Base-by-base conservation (phyloP, 2,888 invertebrate genomes). In the Chironomus riparius region DNA sequence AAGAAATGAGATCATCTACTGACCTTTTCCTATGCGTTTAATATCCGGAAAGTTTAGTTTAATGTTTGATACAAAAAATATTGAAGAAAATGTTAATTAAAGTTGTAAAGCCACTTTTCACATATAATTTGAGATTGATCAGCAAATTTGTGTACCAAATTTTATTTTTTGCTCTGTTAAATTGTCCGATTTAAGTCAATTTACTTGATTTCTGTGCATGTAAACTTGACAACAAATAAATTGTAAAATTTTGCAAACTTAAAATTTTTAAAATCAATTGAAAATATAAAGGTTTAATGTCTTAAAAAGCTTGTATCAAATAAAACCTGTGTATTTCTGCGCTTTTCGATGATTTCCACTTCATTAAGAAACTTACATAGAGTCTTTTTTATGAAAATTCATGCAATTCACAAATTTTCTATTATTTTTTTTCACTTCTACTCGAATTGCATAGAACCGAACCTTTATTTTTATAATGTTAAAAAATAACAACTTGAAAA, bases 1-100 rank as follows among this genome's bases (percentile, higher is more conserved):
- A 88, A 81, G 87, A 86, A 79, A 89, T 85, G 77, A 89, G 83
- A 81, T 89, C 89, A 81, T 89, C 89, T 81, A 88, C 88, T 10
- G 89, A 89, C 81, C 89, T 89, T 82, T 88, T 86, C 89, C 89
- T 89, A 79, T 78, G 78, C 79, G 21, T 48, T 48, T 2, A 2
- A 38, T 38, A 10, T 38, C 38, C 38, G 48, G 22, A 69, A 70
- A 47, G n/a, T 47, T n/a, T 68, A 68, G 28, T 28, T 68, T n/a
- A n/a, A n/a, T n/a, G n/a, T n/a, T n/a, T 68, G 24, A 1, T 28
- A 3, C n/a, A 68, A 28, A 24, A 22, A 62, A 18, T 22, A 10
- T 65, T 65, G 10, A 65, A 38, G 38, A 38, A 38, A 28, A n/a
- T 4, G 65, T 24, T 3, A 21, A 10, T 24, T 12, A 24, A 21